phyloP scores from a whole-genome alignment of 2,888 invertebrate genomes.

The Pterostichus niger region DNA sequence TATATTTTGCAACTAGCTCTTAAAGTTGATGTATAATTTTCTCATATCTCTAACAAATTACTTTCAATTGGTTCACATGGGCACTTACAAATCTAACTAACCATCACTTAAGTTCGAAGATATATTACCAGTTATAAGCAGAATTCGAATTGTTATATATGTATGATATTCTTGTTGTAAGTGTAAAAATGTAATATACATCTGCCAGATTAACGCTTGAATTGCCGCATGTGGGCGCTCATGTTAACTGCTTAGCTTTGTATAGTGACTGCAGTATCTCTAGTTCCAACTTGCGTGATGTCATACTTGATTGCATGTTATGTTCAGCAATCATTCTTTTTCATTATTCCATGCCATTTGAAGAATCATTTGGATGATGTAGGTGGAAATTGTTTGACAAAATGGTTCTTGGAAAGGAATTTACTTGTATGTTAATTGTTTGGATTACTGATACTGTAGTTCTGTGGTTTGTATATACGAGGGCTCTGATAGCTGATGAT shows the following conservation, averaged over 20 bases:
- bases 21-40: slow-evolving; percentile 29
- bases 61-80: slow-evolving; percentile 52
- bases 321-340: no score
- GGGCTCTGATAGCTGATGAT: slow-evolving; percentile 55
- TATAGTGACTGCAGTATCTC: slow-evolving; percentile 48
- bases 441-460: slow-evolving; percentile 45
- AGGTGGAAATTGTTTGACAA: no score
- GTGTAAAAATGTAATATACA: slow-evolving; percentile 60
- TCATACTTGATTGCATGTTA: slow-evolving; percentile 4
- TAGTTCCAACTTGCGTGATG: slow-evolving; percentile 22
- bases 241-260: slow-evolving; percentile 53
- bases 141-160: slow-evolving; percentile 52
- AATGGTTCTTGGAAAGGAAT: no score
- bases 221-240: slow-evolving; percentile 41
- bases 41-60: not conserved
- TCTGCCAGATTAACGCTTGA: slow-evolving; percentile 31
- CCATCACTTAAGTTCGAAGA: slow-evolving; percentile 41
- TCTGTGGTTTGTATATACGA: slow-evolving; percentile 51
- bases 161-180: slow-evolving; percentile 54
- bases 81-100: slow-evolving; percentile 37
- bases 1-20: slow-evolving; percentile 34
- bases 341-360: not conserved
- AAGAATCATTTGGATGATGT: not conserved
- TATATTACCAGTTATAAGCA: slow-evolving; percentile 17
- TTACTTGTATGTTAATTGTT: slow-evolving; percentile 2